Base-by-base conservation (phyloP, 92 coral and sea anemone species). In the Isaurus tuberculatus region DNA sequence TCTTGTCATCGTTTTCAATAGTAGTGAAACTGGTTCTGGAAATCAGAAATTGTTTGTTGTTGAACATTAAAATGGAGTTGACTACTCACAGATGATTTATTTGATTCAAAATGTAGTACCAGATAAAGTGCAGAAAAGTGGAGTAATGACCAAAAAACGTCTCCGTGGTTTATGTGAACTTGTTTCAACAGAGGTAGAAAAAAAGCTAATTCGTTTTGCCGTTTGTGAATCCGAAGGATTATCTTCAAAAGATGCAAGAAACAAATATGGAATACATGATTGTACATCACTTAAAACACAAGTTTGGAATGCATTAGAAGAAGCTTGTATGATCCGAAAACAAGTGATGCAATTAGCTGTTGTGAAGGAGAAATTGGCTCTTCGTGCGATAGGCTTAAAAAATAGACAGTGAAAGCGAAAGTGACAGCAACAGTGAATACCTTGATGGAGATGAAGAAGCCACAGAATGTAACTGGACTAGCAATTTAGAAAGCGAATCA, bases 401-500 rank as follows among this genome's bases (percentile, higher is more conserved):
- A 44, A 81, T 65, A 4, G 85, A 81, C 20, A 77, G 82, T 30
- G 65, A 77, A 77, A 83, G 86, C 65, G 86, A 51, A 46, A 49
- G 57, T 15, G 20, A 70, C 27, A 66, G 86, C 44, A 79, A 48
- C 29, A 71, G 87, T 83, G 80, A 22, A 49, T 70, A 64, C 71
- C 43, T 33, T 20, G 49, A 31, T 31, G 87, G 72, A 51, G 80
- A 73, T 72, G 55, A 70, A 42, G 81, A 6, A 33, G 31, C 16
- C 72, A 58, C 87, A 31, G 81, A 84, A 26, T 34, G 61, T 70
- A 66, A 84, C 65, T 84, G 87, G 87, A 72, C 72, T 68, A 83
- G 87, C 78, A 70, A 17, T 83, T 68, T 70, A 23, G 73, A 80
- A 65, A 70, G 72, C 42, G 85, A 65, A 32, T 80, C 85, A 40